Percentiles rank a stretch among this genome's conserved stretches.
phyloP scores from a whole-genome alignment of 2,797 vertebrate species.

The Momotus momota region DNA sequence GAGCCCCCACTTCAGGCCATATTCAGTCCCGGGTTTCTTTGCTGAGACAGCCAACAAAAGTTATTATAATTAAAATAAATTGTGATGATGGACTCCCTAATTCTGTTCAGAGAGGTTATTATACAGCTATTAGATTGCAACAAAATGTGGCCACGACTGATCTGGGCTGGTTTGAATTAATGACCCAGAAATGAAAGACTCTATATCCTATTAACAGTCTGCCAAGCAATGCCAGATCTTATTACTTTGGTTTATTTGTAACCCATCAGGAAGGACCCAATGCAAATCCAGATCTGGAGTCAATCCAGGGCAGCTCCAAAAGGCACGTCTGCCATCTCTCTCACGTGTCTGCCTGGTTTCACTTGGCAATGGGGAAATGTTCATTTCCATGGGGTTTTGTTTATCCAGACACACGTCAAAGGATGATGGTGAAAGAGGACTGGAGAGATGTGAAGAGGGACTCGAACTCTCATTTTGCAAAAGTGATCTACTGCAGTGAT shows the following conservation, averaged over 20 bases:
- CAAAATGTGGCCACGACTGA: conserved; percentile 36
- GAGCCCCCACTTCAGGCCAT: neutral
- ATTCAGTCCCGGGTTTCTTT: neutral
- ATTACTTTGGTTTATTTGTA: conserved; percentile 61
- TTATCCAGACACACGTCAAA: neutral
- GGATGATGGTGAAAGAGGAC: fast-evolving
- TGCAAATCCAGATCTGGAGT: conserved; percentile 57
- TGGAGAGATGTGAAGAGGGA: neutral
- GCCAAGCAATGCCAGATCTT: conserved; percentile 30
- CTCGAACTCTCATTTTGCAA: neutral
- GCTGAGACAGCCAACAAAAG: neutral
- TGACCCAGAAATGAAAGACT: conserved; percentile 45
- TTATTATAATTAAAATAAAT: conserved; percentile 38
- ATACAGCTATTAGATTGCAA: conserved; percentile 31
- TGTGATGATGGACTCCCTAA: conserved; percentile 27
- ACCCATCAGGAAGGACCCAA: neutral
- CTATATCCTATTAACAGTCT: conserved; percentile 47
- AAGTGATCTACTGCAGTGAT: neutral
- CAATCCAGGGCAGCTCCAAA: conserved; percentile 5
- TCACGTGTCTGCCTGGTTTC: fast-evolving
- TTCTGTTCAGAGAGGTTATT: conserved; percentile 43
- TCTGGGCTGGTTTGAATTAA: conserved; percentile 50
- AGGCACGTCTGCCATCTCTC: neutral
- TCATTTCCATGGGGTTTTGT: neutral
- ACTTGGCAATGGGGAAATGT: neutral